Evolutionary conservation across 1,140 invertebrate genomes (phyloP).

Genomic region (Gryllus bimaculatus): DNA sequence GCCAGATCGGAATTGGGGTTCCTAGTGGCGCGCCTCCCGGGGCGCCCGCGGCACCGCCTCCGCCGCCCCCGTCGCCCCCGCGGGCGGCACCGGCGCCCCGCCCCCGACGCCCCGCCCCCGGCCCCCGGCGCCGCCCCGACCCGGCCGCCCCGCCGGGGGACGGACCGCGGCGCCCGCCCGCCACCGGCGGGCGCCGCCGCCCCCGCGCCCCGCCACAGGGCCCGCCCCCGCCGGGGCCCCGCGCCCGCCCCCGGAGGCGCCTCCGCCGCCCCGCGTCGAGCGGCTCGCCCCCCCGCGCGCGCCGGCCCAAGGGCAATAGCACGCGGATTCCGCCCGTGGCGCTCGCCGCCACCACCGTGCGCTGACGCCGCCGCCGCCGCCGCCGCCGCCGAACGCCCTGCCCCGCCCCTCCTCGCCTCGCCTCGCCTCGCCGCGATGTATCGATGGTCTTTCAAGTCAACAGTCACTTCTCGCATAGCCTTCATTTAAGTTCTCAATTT

Average conservation of each 20-base stretch:
- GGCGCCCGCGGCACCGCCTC: not conserved
- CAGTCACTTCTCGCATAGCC: too few relatives aligned
- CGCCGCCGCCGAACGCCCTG: too few relatives aligned
- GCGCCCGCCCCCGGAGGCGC: not conserved
- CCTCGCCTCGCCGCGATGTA: too few relatives aligned
- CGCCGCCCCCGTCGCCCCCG: not conserved
- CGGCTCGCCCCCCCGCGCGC: too few relatives aligned
- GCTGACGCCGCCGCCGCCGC: not conserved
- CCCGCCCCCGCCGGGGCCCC: not conserved
- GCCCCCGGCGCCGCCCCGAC: too few relatives aligned
- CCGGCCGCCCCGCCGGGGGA: not conserved
- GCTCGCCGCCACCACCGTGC: not conserved
- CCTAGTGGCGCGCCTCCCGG: not conserved
- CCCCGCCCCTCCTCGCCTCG: too few relatives aligned
- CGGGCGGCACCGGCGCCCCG: not conserved
- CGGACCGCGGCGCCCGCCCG: not conserved
- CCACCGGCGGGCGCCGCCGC: not conserved
- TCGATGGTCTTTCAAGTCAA: too few relatives aligned
- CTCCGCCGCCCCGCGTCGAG: not conserved
- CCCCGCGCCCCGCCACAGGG: not conserved
- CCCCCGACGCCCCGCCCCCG: not conserved
- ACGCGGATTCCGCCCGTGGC: not conserved
- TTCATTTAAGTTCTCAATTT: too few relatives aligned
- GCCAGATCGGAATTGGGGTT: slow-evolving; percentile 18
- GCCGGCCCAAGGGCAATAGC: not conserved